phyloP scores from a whole-genome alignment of 1,140 invertebrate genomes.

The Nylanderia fulva region DNA sequence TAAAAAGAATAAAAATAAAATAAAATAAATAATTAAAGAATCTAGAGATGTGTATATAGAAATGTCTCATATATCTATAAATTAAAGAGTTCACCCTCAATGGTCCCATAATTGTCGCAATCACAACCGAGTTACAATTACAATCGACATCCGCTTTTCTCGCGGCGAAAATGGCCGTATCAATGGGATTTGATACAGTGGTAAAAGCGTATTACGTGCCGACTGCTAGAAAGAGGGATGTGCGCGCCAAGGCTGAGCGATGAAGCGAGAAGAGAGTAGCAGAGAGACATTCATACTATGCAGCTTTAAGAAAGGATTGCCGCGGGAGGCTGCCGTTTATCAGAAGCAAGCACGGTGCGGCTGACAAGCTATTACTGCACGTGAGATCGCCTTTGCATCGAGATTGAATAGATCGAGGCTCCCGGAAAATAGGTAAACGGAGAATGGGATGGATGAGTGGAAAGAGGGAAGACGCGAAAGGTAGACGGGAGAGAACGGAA shows the following conservation, averaged over 20 bases:
- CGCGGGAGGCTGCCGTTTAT: slow-evolving; percentile 76
- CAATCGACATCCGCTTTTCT: background rate
- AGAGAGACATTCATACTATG: slow-evolving; percentile 47
- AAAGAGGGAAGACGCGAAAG: background rate
- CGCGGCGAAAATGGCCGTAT: background rate
- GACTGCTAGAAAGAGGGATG: slow-evolving; percentile 39
- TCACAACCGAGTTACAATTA: slow-evolving; percentile 17
- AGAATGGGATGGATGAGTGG: slow-evolving; percentile 17
- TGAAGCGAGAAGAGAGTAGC: background rate
- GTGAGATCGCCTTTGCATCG: slow-evolving; percentile 78
- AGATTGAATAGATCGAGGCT: slow-evolving; percentile 77
- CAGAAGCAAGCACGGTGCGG: slow-evolving; percentile 72
- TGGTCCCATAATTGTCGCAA: background rate
- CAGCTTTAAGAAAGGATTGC: slow-evolving; percentile 73
- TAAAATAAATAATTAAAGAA: background rate
- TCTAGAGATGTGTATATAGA: background rate
- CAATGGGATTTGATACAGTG: slow-evolving; percentile 55
- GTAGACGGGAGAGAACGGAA: background rate
- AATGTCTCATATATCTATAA: background rate
- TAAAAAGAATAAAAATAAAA: background rate
- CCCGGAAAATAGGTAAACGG: slow-evolving; percentile 73
- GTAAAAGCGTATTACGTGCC: slow-evolving; percentile 66
- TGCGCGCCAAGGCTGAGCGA: background rate
- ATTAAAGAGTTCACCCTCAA: background rate
- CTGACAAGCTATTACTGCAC: slow-evolving; percentile 78